Evolutionary conservation across 92 coral and sea anemone species (phyloP), one percentile per base, ranked within the genome.

Genomic region (Isaurus tuberculatus): DNA sequence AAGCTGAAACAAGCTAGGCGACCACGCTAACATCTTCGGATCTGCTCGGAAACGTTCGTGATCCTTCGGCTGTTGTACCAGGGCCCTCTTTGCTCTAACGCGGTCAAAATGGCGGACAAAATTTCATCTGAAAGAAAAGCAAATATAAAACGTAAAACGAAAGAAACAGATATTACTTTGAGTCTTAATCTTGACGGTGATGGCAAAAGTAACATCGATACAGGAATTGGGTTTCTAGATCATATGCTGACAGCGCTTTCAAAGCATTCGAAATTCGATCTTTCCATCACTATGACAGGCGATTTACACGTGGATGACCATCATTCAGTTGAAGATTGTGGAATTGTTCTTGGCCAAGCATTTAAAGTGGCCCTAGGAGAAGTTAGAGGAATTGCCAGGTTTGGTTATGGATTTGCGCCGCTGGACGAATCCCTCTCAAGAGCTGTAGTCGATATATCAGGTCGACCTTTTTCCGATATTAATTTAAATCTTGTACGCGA

Each of bases 221-320:
- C 91, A 30, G 91, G 91, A 2, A 61, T 88, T 58, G 89, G 89
- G 15, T 88, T 88, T 79, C 86, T 88, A n/a, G 91, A 88, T 79
- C 91, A 88, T 73, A 88, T 88, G 91, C 75, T 88, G 64, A 80
- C 89, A 11, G 89, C 89, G 57, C 67, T 88, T 32, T 68, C 91
- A 5, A 85, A 85, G 65, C 91, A 88, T 42, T 72, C 80, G 33
- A 79, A 69, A 31, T 75, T 88, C 53, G 90, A 88, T 84, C 85
- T 88, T 49, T 61, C 75, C 30, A 60, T 87, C 20, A 58, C 58
- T 3, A 57, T 83, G 90, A 78, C 78, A 70, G 91, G 91, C 17
- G 91, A 88, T 26, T 32, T 88, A 26, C 89, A 88, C 49, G 82
- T 88, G 51, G 91, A 88, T 61, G 91, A 85, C 36, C 91, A 88